Base-by-base conservation (phyloP, 2,113 vertebrate species). In the zebrafish (Danio rerio) region DNA sequence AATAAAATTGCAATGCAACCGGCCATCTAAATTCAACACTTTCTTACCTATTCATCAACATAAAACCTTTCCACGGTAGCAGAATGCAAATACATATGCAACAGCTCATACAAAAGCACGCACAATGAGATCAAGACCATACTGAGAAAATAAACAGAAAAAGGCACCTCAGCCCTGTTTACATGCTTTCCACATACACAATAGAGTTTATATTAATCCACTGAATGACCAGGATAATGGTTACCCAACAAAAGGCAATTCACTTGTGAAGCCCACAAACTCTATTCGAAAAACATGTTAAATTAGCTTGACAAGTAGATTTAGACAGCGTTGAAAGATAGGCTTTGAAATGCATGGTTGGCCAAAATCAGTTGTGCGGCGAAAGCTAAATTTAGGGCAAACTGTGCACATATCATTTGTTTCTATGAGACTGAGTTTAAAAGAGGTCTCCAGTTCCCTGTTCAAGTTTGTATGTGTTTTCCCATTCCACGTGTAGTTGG, bases 341-440 rank as follows among this genome's bases (percentile, higher is more conserved):
- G 40, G 40, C 40, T 75, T 58, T 75, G 72, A 45, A 45, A 75
- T 58, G 20, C 72, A 58, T 8, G 16, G 72, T 45, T 59, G 72
- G 16, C 6, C 10, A 13, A 59, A 58, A 75, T 75, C 72, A 75
- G 58, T 75, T 20, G 16, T 45, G 42, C 16, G 8, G 42, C 7
- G 45, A 15, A 20, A 75, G 55, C 11, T 47, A 20, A 75, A 75
- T 59, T 75, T 75, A 42, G 40, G 40, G 43, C 56, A 49, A 9
- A 21, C 58, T 31, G 58, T 6, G 1, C 12, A 49, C 56, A n/a
- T n/a, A n/a, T n/a, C n/a, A n/a, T n/a, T n/a, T 74, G 16, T 74
- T 58, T 45, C 40, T 74, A 45, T 45, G 72, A 58, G 31, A 21
- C 56, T 18, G 43, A 50, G 56, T 49, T 61, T 76, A 49, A 61